Evolutionary conservation across 2,888 invertebrate species (phyloP).

Genomic region (Ptychoptera contaminata): DNA sequence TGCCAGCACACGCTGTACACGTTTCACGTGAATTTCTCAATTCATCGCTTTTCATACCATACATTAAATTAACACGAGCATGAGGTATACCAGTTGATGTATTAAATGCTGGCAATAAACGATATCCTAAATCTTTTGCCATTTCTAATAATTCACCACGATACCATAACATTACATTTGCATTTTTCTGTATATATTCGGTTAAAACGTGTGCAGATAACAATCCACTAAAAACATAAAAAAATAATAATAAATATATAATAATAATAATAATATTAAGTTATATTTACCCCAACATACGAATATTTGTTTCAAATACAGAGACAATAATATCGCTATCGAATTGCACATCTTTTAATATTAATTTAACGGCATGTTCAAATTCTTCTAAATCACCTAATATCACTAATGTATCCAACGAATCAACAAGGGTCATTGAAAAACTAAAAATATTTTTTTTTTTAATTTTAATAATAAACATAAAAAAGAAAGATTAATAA

Average conservation of each 20-base stretch:
- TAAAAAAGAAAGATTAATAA: slow-evolving; percentile 10
- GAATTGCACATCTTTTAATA: slow-evolving; percentile 77
- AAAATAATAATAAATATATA: slow-evolving; percentile 2
- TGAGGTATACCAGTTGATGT: slow-evolving; percentile 95
- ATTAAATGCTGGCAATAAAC: slow-evolving; percentile 94
- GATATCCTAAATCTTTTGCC: slow-evolving; percentile 84
- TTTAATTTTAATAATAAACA: no score
- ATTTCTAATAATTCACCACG: slow-evolving; percentile 71
- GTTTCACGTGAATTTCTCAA: slow-evolving; percentile 71
- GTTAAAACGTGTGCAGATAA: slow-evolving; percentile 86
- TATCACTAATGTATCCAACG: slow-evolving; percentile 81
- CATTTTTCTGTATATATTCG: slow-evolving; percentile 59
- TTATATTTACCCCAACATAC: slow-evolving; percentile 77
- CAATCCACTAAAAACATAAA: slow-evolving; percentile 66
- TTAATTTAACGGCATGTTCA: slow-evolving; percentile 72
- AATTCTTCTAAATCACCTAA: slow-evolving; percentile 90
- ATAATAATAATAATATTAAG: background rate
- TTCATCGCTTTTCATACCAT: slow-evolving; percentile 64
- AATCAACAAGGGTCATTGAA: slow-evolving; percentile 88
- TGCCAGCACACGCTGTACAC: slow-evolving; percentile 96
- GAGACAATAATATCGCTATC: slow-evolving; percentile 91
- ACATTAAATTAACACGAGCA: slow-evolving; percentile 69
- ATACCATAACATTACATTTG: slow-evolving; percentile 67
- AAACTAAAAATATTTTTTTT: slow-evolving; percentile 83
- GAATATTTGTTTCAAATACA: slow-evolving; percentile 95